Percentiles rank a stretch among this genome's conserved stretches.
phyloP scores from a whole-genome alignment of 2,113 vertebrate species.

The Alligator mississippiensis region DNA sequence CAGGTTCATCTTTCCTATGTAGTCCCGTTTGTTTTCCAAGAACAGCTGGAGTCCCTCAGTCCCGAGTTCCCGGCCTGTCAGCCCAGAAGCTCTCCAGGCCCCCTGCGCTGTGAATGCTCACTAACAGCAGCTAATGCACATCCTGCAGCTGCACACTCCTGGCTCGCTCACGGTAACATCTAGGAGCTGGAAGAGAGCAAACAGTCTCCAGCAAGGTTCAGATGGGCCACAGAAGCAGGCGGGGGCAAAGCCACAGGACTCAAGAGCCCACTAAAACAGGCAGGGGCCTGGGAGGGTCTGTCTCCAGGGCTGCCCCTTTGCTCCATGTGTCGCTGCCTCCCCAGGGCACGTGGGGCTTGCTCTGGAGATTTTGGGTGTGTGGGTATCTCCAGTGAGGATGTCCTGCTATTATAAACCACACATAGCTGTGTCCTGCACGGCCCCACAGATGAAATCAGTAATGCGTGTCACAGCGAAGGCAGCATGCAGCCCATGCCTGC shows the following conservation, averaged over 20 bases:
- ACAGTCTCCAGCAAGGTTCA: not conserved
- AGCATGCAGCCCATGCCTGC: not conserved
- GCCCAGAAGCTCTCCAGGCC: too few relatives aligned
- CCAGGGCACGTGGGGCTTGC: not conserved
- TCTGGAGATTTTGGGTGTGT: not conserved
- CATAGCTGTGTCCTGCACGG: not conserved
- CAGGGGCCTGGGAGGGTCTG: not conserved
- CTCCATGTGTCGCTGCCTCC: not conserved
- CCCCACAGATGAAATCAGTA: not conserved
- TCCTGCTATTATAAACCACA: not conserved
- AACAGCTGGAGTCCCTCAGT: too few relatives aligned
- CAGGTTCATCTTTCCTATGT: not conserved
- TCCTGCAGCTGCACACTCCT: not conserved
- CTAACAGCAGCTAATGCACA: too few relatives aligned
- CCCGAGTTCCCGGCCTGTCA: too few relatives aligned
- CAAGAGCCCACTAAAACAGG: not conserved
- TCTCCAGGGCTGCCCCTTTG: not conserved
- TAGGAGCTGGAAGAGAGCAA: not conserved
- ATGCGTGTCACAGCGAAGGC: not conserved
- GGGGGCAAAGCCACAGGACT: not conserved
- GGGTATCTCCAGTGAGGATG: not conserved
- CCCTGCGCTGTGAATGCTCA: too few relatives aligned
- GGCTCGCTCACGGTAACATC: not conserved
- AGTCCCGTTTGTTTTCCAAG: too few relatives aligned
- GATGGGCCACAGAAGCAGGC: not conserved